Evolutionary conservation across 2,113 vertebrate genomes (phyloP).

Genomic region (Cheilinus undulatus): DNA sequence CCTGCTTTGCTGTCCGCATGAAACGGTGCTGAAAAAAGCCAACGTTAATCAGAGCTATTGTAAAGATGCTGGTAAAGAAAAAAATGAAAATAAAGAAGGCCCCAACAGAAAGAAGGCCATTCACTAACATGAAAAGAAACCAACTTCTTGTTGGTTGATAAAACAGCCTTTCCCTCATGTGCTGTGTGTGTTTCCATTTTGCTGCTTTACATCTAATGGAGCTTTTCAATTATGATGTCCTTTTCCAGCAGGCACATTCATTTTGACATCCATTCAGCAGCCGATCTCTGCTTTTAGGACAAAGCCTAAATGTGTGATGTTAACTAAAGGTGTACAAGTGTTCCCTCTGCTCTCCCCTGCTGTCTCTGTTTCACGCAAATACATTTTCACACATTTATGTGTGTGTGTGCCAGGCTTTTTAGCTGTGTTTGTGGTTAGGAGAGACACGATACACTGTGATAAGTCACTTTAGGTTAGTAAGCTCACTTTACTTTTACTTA

Average conservation of each 20-base stretch:
- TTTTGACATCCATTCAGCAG: conserved; percentile 68
- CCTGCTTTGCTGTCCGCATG: conserved; percentile 32
- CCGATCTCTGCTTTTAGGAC: conserved; percentile 58
- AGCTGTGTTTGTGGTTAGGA: conserved; percentile 1
- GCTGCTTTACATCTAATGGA: conserved; percentile 79
- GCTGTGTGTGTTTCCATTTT: conserved; percentile 65
- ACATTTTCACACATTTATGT: conserved; percentile 16
- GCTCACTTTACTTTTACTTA: conserved; percentile 5
- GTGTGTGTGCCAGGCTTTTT: neutral
- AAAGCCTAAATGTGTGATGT: conserved; percentile 65
- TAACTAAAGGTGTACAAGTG: conserved; percentile 55
- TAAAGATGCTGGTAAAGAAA: conserved; percentile 36
- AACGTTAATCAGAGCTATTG: conserved; percentile 66
- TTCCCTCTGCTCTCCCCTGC: conserved; percentile 9
- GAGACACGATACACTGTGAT: neutral
- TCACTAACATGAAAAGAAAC: conserved; percentile 74
- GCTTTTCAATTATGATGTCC: conserved; percentile 66
- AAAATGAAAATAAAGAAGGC: conserved; percentile 62
- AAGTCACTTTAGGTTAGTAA: neutral
- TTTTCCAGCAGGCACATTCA: conserved; percentile 65
- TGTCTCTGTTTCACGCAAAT: neutral
- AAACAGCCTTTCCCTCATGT: conserved; percentile 51
- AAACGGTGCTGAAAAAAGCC: conserved; percentile 57
- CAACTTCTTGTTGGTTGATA: conserved; percentile 67
- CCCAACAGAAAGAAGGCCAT: conserved; percentile 66